Conservation (phyloP, 2,113 vertebrate genomes). For the Salminus brasiliensis region DNA sequence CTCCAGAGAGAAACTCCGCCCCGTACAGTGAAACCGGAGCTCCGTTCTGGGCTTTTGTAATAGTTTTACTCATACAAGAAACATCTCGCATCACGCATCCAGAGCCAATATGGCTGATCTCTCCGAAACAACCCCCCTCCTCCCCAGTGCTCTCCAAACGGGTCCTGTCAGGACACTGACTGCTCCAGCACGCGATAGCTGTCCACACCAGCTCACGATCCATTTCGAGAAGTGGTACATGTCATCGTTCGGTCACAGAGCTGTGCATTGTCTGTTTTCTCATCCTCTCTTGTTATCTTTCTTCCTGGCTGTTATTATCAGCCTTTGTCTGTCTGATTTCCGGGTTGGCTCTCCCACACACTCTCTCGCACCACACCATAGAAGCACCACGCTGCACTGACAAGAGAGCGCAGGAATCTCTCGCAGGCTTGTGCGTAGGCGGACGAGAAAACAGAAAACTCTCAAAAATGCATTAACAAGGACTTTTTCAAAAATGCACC, state of each 20-base stretch:
- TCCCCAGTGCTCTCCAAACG: neutral
- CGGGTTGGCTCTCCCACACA: neutral
- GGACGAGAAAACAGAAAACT: neutral
- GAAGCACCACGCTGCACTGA: neutral
- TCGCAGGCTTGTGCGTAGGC: neutral
- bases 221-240: neutral
- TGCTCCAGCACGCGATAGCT: neutral
- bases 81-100: constrained; percentile 23
- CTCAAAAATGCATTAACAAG: neutral
- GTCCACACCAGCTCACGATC: neutral
- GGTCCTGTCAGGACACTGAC: neutral
- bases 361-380: no score
- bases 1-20: constrained; percentile 20
- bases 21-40: constrained; percentile 31
- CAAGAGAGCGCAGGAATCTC: neutral
- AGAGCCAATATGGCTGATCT: neutral
- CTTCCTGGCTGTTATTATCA: neutral
- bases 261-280: neutral
- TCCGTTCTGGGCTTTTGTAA: constrained; percentile 19
- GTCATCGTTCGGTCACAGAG: neutral
- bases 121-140: neutral
- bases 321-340: constrained; percentile 24
- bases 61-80: constrained; percentile 30
- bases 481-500: neutral
- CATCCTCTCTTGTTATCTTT: neutral